Evolutionary conservation across 2,888 invertebrate species (phyloP).

Genomic region (Gnatocerus cornutus): DNA sequence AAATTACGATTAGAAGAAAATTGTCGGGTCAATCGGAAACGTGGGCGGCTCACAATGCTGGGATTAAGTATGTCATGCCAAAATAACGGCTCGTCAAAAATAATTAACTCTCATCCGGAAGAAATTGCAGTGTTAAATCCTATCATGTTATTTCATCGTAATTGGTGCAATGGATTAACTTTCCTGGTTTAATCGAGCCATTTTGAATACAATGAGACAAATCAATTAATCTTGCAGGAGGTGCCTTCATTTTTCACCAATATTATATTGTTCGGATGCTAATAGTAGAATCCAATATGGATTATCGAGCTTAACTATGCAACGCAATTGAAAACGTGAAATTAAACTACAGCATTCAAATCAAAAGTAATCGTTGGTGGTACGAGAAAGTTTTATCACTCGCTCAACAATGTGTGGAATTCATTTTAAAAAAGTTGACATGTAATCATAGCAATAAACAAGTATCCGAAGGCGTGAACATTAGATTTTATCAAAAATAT

Average conservation of each 20-base stretch:
- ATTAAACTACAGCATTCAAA: not conserved
- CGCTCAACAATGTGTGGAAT: constrained; percentile 6
- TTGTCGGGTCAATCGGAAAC: constrained; percentile 3
- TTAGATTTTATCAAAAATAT: constrained; percentile 15
- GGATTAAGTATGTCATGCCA: constrained; percentile 37
- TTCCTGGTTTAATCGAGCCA: constrained; percentile 36
- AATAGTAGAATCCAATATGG: constrained; percentile 21
- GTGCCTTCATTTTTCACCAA: constrained; percentile 15
- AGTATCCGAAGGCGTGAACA: constrained; percentile 5
- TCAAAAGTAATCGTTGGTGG: not conserved
- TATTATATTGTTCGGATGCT: constrained; percentile 36
- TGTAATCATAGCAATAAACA: constrained; percentile 4
- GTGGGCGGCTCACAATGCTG: constrained; percentile 2
- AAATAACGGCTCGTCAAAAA: constrained; percentile 33
- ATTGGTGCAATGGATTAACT: constrained; percentile 32
- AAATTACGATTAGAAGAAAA: constrained; percentile 6
- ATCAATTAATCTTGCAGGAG: constrained; percentile 43
- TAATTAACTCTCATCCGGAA: constrained; percentile 22
- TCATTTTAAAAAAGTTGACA: constrained; percentile 5
- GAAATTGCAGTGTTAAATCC: constrained; percentile 19
- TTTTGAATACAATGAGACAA: constrained; percentile 51
- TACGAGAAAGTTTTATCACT: constrained; percentile 3
- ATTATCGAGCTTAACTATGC: constrained; percentile 11
- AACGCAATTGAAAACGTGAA: not conserved
- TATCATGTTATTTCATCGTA: constrained; percentile 44